Evolutionary conservation across 2,113 vertebrate genomes (phyloP).

Genomic region (Piprites chloris): DNA sequence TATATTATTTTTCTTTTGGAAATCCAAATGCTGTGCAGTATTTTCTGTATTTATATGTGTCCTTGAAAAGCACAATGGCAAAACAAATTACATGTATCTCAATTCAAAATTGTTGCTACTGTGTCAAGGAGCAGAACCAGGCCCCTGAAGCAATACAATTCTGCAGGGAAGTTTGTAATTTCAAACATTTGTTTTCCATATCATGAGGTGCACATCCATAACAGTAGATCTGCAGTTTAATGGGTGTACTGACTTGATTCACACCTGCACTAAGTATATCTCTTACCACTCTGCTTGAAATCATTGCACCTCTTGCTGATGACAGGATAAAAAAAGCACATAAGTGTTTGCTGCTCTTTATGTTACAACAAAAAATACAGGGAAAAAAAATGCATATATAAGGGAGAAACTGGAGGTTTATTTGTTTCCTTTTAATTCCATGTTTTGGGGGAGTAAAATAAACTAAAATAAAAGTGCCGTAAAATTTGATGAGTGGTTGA

Average conservation of each 20-base stretch:
- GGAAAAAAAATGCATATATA: background rate
- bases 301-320: background rate
- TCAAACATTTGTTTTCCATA: background rate
- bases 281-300: background rate
- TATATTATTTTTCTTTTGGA: background rate
- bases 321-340: background rate
- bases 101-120: background rate
- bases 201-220: background rate
- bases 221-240: background rate
- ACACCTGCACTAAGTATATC: background rate
- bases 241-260: background rate
- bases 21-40: background rate
- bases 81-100: background rate
- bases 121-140: background rate
- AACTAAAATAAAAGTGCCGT: background rate
- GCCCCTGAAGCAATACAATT: background rate
- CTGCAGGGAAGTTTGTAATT: background rate
- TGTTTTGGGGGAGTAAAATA: background rate
- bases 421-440: background rate
- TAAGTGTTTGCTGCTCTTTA: background rate
- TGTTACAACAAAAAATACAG: background rate
- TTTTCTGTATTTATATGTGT: background rate
- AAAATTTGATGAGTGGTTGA: background rate
- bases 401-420: background rate
- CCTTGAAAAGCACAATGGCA: background rate